A percentile compares a stretch with the other conserved stretches of the same genome.
Conservation (phyloP, 1,140 invertebrate genomes). For the Cyclina sinensis region DNA sequence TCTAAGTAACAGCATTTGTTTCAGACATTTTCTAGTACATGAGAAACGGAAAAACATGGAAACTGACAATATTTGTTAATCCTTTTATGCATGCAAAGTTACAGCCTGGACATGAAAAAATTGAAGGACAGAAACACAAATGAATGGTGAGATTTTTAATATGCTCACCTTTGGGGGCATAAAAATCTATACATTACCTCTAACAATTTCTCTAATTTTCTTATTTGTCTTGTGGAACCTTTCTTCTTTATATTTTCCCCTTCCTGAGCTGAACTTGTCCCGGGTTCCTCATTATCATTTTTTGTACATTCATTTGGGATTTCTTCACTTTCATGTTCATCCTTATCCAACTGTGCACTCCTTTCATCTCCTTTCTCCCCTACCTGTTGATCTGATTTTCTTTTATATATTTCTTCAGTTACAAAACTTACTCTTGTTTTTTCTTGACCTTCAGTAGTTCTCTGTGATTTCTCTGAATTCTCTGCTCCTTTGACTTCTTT, state of each 20-base stretch:
- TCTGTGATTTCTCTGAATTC: neutral
- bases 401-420: neutral
- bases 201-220: slow-evolving; percentile 49
- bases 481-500: neutral
- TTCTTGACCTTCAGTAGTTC: neutral
- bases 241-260: slow-evolving; percentile 20
- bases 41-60: too few species aligned
- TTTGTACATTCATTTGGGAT: neutral
- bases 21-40: too few species aligned
- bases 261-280: neutral
- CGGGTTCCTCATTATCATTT: neutral
- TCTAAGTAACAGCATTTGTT: too few species aligned
- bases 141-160: too few species aligned
- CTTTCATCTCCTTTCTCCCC: too few species aligned
- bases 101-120: too few species aligned
- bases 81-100: too few species aligned
- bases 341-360: too few species aligned
- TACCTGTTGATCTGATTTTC: neutral
- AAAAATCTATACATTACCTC: slow-evolving; percentile 39
- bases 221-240: slow-evolving; percentile 49
- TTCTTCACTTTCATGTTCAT: neutral
- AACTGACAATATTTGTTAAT: too few species aligned
- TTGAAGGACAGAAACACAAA: too few species aligned
- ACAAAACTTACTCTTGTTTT: slow-evolving; percentile 11
- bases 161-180: too few species aligned